A percentile compares a stretch with the other conserved stretches of the same genome.
Conservation (phyloP, 2,113 vertebrate genomes). For the Callithrix jacchus region DNA sequence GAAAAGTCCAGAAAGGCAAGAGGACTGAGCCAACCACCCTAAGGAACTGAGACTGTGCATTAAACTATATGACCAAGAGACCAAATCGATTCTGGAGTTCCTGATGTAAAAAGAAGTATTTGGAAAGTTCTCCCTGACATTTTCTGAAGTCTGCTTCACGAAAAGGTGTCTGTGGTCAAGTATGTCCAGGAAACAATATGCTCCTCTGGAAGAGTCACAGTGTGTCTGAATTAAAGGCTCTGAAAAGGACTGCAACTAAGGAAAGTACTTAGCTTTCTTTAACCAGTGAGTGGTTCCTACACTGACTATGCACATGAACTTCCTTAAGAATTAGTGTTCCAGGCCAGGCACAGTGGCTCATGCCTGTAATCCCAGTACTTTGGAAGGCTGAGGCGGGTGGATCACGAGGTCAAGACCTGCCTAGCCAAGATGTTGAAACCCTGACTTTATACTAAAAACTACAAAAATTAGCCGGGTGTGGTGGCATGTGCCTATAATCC, state of each 20-base stretch:
- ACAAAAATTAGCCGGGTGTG: too few species aligned
- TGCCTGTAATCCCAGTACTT: too few species aligned
- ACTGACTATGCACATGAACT: rapidly evolving
- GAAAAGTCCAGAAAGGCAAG: neutral
- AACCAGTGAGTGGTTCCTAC: rapidly evolving
- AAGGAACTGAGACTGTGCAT: neutral
- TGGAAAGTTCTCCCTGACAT: neutral
- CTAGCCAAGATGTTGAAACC: too few species aligned
- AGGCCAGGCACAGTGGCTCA: too few species aligned
- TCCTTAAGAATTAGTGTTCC: neutral
- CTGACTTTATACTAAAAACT: too few species aligned
- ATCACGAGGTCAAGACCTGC: too few species aligned
- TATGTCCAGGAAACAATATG: rapidly evolving
- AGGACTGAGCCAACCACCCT: neutral
- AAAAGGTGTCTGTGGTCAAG: neutral
- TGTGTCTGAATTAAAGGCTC: rapidly evolving
- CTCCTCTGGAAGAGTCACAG: neutral
- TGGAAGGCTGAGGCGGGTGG: too few species aligned
- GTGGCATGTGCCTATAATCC: too few species aligned
- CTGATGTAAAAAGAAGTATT: neutral
- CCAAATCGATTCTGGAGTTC: neutral
- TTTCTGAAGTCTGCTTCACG: neutral
- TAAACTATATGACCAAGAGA: rapidly evolving
- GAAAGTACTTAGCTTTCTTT: neutral
- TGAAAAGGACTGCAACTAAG: neutral